Conservation (phyloP, 2,797 vertebrate species). For the Phataginus tricuspis region DNA sequence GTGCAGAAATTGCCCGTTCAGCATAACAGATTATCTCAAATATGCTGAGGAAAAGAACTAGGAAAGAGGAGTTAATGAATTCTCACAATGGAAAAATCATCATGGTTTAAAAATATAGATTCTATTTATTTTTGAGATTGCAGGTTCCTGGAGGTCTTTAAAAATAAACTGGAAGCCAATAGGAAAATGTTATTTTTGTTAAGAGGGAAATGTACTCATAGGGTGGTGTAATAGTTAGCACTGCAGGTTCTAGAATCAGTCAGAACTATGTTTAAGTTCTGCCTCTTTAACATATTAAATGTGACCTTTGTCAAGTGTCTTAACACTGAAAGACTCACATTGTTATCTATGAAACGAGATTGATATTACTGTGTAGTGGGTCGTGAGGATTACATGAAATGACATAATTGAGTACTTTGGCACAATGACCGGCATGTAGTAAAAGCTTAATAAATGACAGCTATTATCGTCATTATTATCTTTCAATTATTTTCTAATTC, state of each 20-base stretch:
- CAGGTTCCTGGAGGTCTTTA: conserved; percentile 1
- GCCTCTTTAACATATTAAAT: background rate
- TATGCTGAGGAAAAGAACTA: conserved; percentile 21
- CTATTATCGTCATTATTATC: background rate
- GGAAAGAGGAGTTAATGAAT: conserved; percentile 6
- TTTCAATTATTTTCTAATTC: background rate
- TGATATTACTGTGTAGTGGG: background rate
- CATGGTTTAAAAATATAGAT: conserved; percentile 4
- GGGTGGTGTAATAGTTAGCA: background rate
- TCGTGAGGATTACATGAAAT: background rate
- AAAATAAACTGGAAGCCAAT: background rate
- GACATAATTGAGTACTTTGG: background rate
- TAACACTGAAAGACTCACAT: background rate
- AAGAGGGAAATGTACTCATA: background rate
- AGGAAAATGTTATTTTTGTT: background rate
- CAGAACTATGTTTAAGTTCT: background rate
- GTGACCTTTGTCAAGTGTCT: background rate
- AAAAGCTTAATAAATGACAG: background rate
- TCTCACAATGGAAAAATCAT: background rate
- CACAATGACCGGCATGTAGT: background rate
- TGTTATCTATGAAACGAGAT: background rate
- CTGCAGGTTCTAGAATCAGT: background rate
- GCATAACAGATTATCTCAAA: background rate
- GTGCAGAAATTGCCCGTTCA: background rate
- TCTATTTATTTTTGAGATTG: conserved; percentile 32